Evolutionary conservation across 2,888 invertebrate species (phyloP).

Genomic region (Antitype chi): DNA sequence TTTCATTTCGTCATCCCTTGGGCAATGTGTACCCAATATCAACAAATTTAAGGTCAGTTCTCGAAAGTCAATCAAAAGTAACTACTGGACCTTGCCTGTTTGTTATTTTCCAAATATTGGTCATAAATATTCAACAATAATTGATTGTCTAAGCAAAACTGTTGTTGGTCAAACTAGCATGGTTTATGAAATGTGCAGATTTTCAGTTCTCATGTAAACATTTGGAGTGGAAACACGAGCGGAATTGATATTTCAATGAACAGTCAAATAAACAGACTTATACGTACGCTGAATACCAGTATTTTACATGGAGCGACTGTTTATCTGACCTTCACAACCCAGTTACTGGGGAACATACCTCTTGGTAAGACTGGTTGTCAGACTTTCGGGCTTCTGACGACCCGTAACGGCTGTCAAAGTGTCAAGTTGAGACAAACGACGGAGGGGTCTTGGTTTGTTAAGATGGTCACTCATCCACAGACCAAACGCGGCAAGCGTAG

Average conservation of each 20-base stretch:
- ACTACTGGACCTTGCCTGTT: constrained; percentile 20
- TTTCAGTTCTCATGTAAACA: constrained; percentile 25
- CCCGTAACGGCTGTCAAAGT: too few species aligned
- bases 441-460: too few species aligned
- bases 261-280: neutral
- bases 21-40: constrained; percentile 36
- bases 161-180: neutral
- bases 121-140: constrained; percentile 43
- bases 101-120: constrained; percentile 39
- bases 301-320: too few species aligned
- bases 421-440: too few species aligned
- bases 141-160: constrained; percentile 46
- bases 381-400: too few species aligned
- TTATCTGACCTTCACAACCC: too few species aligned
- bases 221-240: constrained; percentile 11
- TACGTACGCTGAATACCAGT: too few species aligned
- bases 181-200: constrained; percentile 30
- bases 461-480: too few species aligned
- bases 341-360: too few species aligned
- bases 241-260: constrained; percentile 32
- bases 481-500: too few species aligned
- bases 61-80: constrained; percentile 53
- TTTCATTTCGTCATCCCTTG: constrained; percentile 39
- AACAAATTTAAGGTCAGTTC: constrained; percentile 45
- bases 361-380: too few species aligned